phyloP scores from a whole-genome alignment of 2,113 vertebrate species.

The Artemisiospiza belli region DNA sequence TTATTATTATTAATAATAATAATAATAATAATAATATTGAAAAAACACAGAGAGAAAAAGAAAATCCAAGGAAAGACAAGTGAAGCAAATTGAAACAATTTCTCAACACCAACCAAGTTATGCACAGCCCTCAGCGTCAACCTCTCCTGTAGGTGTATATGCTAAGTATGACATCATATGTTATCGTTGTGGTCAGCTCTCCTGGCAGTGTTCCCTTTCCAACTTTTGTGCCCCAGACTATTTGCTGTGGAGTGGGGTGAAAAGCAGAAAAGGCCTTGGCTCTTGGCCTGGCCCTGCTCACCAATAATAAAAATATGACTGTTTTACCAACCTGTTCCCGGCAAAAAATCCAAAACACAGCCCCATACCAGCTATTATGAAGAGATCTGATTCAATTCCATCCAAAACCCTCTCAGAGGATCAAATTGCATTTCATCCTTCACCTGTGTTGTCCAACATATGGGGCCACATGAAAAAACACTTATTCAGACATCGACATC shows the following conservation, averaged over 20 bases:
- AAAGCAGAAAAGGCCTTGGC: neutral
- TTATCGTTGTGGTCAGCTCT: neutral
- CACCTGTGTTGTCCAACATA: neutral
- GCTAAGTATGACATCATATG: neutral
- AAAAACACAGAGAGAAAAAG: neutral
- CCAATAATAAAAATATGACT: fast-evolving
- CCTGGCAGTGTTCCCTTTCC: neutral
- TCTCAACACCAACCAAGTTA: fast-evolving
- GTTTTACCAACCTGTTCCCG: neutral
- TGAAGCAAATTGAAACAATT: neutral
- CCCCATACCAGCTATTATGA: neutral
- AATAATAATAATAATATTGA: too few relatives aligned
- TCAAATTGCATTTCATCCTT: neutral
- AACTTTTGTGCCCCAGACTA: too few relatives aligned
- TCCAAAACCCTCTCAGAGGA: neutral
- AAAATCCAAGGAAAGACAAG: neutral
- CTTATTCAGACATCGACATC: neutral
- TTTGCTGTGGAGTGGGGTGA: fast-evolving
- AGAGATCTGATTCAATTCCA: neutral
- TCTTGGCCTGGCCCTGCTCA: neutral
- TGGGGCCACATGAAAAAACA: neutral
- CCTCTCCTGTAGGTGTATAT: neutral
- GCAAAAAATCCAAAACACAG: neutral
- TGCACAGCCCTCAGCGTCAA: neutral
- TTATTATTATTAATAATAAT: too few relatives aligned